Conservation (phyloP, 2,113 vertebrate genomes). For the Ammodytes dubius region DNA sequence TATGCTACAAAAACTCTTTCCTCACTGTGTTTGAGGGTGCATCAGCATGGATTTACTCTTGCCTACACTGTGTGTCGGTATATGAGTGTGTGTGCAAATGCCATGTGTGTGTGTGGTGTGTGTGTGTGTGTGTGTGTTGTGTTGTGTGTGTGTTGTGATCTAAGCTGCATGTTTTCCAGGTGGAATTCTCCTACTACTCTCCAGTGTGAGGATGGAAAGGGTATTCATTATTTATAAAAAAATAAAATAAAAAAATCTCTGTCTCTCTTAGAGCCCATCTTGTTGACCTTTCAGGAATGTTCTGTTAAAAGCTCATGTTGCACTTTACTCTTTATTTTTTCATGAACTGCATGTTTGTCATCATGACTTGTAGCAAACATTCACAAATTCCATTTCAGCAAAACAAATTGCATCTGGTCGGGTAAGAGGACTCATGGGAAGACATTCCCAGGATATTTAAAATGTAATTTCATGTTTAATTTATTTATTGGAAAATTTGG, state of each 20-base stretch:
- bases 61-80: not conserved
- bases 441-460: constrained; percentile 16
- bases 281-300: constrained; percentile 70
- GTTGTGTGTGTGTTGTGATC: constrained; percentile 14
- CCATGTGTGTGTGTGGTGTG: not conserved
- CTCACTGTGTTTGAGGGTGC: not conserved
- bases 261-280: constrained; percentile 57
- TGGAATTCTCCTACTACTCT: constrained; percentile 59
- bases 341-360: constrained; percentile 74
- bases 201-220: constrained; percentile 59
- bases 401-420: constrained; percentile 62
- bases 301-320: constrained; percentile 77
- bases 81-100: not conserved
- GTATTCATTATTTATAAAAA: constrained; percentile 73
- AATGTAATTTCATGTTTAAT: constrained; percentile 37
- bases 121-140: constrained; percentile 8
- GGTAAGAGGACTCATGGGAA: constrained; percentile 51
- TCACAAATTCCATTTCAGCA: constrained; percentile 53
- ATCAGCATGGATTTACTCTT: not conserved
- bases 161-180: constrained; percentile 52
- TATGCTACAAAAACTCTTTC: not conserved
- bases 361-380: constrained; percentile 58
- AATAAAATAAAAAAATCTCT: constrained; percentile 46
- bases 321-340: constrained; percentile 77
- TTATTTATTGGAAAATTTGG: constrained; percentile 29